phyloP scores from a whole-genome alignment of 37 sponge, comb jelly and placozoan genomes.

The Spongia lamella region DNA sequence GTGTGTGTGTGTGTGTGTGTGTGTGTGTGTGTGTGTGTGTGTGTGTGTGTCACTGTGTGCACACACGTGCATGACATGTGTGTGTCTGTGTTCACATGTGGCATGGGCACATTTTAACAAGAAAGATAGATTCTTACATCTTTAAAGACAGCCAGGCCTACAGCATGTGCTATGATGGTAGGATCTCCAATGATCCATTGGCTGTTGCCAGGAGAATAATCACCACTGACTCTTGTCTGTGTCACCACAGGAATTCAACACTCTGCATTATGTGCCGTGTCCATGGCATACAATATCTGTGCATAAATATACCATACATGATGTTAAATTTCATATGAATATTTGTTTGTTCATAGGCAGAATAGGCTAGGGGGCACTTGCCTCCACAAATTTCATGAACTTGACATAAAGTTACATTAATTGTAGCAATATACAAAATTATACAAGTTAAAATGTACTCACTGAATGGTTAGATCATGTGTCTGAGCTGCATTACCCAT shows the following conservation, averaged over 20 bases:
- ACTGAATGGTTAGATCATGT: conserved; percentile 69
- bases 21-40: conserved; percentile 14
- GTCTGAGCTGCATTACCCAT: conserved; percentile 76
- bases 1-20: conserved; percentile 28
- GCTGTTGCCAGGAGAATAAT: conserved; percentile 70
- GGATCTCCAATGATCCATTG: conserved; percentile 84
- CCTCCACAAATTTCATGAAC: too few relatives aligned
- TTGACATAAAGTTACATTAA: too few relatives aligned
- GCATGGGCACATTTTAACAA: too few relatives aligned
- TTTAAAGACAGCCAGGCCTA: conserved; percentile 78
- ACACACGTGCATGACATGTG: background rate
- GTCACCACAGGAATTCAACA: conserved; percentile 64
- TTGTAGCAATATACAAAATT: too few relatives aligned
- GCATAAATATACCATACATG: too few relatives aligned
- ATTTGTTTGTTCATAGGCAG: too few relatives aligned
- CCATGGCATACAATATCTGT: conserved; percentile 80
- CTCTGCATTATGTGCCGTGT: conserved; percentile 62
- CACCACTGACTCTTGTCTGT: conserved; percentile 69
- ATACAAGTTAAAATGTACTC: too few relatives aligned
- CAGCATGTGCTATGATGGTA: conserved; percentile 56
- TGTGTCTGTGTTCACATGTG: too few relatives aligned
- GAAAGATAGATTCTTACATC: conserved; percentile 75
- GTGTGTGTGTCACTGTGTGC: conserved; percentile 6
- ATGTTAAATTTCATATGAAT: too few relatives aligned
- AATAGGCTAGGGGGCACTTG: too few relatives aligned